Evolutionary conservation across 2,888 invertebrate genomes (phyloP).

Genomic region (Archips xylosteana): DNA sequence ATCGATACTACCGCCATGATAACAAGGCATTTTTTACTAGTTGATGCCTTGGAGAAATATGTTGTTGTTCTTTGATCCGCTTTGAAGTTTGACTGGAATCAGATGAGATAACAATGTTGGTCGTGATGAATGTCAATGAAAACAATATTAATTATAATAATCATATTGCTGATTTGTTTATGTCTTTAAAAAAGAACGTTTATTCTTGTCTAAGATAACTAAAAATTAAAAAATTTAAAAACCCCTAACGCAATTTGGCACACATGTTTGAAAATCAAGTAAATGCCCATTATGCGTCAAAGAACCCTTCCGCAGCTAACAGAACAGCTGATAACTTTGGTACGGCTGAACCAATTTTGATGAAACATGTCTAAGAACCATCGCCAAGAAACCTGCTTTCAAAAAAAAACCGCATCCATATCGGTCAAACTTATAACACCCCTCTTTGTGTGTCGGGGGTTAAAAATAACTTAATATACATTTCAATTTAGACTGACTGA

Average conservation of each 20-base stretch:
- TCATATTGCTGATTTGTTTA: not conserved
- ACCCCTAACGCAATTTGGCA: no score
- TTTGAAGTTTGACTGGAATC: not conserved
- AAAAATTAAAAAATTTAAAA: no score
- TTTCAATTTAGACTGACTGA: not conserved
- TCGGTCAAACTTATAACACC: no score
- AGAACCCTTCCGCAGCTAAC: no score
- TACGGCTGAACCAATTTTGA: no score
- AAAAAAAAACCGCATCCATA: no score
- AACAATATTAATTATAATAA: not conserved
- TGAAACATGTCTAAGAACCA: no score
- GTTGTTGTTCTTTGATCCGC: not conserved
- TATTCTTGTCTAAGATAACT: not conserved
- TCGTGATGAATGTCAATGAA: not conserved
- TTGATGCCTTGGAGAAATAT: not conserved
- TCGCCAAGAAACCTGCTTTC: no score
- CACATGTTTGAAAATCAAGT: no score
- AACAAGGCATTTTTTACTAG: not conserved
- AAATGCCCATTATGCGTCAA: no score
- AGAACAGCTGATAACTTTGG: no score
- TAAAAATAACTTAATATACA: not conserved
- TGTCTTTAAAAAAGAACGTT: not conserved
- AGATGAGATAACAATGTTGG: not conserved
- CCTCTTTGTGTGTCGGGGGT: no score
- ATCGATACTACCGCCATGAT: slow-evolving; percentile 11